Evolutionary conservation across 2,888 invertebrate genomes (phyloP).

Genomic region (Bombyx huttoni): DNA sequence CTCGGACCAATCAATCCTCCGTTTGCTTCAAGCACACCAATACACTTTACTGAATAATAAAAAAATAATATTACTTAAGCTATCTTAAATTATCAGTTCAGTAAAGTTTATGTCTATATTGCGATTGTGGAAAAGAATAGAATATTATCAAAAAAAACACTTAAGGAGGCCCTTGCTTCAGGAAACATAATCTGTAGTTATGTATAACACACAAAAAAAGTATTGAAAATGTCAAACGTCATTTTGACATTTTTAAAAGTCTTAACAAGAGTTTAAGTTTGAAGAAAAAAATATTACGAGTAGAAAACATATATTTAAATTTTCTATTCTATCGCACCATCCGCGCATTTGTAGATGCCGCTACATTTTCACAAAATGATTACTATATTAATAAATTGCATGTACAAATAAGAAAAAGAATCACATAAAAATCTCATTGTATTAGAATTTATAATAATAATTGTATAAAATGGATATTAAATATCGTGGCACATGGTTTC

Average conservation of each 20-base stretch:
- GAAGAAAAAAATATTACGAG: too few species aligned
- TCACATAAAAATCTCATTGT: conserved; percentile 38
- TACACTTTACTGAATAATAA: conserved; percentile 32
- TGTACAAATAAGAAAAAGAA: conserved; percentile 20
- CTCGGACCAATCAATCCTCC: conserved; percentile 41
- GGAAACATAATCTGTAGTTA: conserved; percentile 8
- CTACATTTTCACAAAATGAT: conserved; percentile 6
- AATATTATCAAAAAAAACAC: background rate
- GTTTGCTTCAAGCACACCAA: conserved; percentile 22
- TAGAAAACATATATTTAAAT: background rate
- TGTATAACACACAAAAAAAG: background rate
- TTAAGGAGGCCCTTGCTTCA: background rate
- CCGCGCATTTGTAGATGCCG: conserved; percentile 9
- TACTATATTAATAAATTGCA: conserved; percentile 24
- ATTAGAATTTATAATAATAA: conserved; percentile 6
- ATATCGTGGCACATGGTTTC: conserved; percentile 30
- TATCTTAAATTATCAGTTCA: conserved; percentile 62
- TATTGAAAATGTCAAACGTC: background rate
- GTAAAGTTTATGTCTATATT: conserved; percentile 33
- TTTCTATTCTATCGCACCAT: background rate
- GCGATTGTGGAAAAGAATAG: conserved; percentile 12
- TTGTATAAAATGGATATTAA: conserved; percentile 9
- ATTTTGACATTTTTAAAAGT: too few species aligned
- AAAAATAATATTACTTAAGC: conserved; percentile 40
- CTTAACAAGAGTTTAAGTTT: too few species aligned